phyloP scores from a whole-genome alignment of 2,888 invertebrate species.

The Embidobia sp. region DNA sequence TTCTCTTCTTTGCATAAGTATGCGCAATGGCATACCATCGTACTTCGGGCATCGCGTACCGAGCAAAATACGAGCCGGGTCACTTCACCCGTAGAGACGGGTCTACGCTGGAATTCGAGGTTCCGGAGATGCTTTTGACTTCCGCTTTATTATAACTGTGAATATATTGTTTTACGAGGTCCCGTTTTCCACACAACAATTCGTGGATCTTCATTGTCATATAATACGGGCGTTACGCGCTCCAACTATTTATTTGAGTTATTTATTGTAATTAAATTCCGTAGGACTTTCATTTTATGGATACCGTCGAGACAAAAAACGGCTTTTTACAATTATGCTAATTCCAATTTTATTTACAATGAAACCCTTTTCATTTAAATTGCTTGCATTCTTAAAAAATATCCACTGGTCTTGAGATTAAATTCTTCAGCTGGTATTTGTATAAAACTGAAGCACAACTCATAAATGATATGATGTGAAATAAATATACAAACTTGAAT shows the following conservation, averaged over 20 bases:
- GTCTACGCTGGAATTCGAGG: conserved; percentile 61
- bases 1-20: conserved; percentile 61
- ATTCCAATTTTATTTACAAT: too few relatives aligned
- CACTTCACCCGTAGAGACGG: conserved; percentile 65
- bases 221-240: conserved; percentile 24
- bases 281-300: background rate
- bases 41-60: conserved; percentile 44
- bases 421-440: too few relatives aligned
- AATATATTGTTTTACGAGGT: conserved; percentile 73
- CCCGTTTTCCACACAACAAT: conserved; percentile 39
- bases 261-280: conserved; percentile 46
- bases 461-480: too few relatives aligned
- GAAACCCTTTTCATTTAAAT: too few relatives aligned
- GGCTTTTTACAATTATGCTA: too few relatives aligned
- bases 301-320: background rate
- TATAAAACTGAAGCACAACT: too few relatives aligned
- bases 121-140: conserved; percentile 66
- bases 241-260: conserved; percentile 40
- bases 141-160: conserved; percentile 72
- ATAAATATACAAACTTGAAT: too few relatives aligned
- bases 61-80: conserved; percentile 48
- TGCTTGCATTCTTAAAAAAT: too few relatives aligned
- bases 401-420: too few relatives aligned
- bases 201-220: conserved; percentile 58
- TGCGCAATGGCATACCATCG: conserved; percentile 48